These are phyloP conservation scores for Tragelaphus imberbis DNA, from an alignment of 2,113 vertebrate genomes.

Conservation along the genomic window DNA sequence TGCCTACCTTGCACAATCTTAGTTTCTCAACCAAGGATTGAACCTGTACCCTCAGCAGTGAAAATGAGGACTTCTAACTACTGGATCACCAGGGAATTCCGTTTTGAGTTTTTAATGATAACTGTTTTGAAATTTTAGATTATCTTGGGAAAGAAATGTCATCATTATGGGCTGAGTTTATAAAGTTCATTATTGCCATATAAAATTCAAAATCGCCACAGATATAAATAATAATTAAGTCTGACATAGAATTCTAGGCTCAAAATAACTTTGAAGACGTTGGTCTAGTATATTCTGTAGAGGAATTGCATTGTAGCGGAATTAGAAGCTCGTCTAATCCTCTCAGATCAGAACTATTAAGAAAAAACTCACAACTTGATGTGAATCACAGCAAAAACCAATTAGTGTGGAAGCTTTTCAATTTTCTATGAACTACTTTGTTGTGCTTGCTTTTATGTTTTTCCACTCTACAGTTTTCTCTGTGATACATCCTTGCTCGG, in stretches of 20 bases:
- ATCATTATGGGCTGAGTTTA: not conserved
- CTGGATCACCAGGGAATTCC: not conserved
- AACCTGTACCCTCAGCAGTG: not conserved
- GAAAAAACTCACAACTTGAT: not conserved
- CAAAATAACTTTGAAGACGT: constrained; percentile 6
- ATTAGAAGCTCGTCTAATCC: not conserved
- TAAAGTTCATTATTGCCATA: not conserved
- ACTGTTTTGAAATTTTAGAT: not conserved
- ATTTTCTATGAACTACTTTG: not conserved
- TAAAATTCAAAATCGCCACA: not conserved
- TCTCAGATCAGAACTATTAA: not conserved
- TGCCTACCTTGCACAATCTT: not conserved
- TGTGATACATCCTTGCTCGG: not conserved
- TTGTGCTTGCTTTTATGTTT: not conserved
- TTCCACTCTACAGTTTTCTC: not conserved
- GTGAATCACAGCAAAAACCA: not conserved
- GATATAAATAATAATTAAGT: not conserved
- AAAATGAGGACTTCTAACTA: not conserved
- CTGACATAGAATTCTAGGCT: not conserved
- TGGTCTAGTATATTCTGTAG: not conserved
- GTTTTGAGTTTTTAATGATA: not conserved
- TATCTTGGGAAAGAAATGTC: not conserved
- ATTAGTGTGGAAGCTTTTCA: not conserved
- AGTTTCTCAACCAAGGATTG: not conserved
- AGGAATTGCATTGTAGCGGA: not conserved